Evolutionary conservation across 1,140 invertebrate genomes (phyloP), one percentile per base, ranked within the genome.

Genomic region (Contarinia nasturtii): DNA sequence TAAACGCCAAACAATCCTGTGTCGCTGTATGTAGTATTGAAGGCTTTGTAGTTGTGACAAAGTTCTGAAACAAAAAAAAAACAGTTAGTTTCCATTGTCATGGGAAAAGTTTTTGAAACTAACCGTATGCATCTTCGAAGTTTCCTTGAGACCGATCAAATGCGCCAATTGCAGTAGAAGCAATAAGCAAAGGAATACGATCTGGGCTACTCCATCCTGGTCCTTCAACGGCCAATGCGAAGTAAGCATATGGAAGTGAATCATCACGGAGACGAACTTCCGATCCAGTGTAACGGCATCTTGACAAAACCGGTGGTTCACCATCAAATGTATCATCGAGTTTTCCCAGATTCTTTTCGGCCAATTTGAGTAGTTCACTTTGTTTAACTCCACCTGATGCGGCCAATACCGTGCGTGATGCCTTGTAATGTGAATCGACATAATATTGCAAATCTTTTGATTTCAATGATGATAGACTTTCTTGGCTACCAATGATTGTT

Each of bases 351-450:
- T 86, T 73, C 53, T 79, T 63, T 37, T 85, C 64, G 1, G 80
- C 82, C 10, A 86, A 58, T 41, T 76, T 66, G 17, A 82, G 76
- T 18, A 95, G 66, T 48, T 83, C 66, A 1, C 80, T 68, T 54
- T 95, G 91, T 48, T 80, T 67, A 1, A 92, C 77, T 50, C 83
- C 85, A 45, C 91, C 92, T 52, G 90, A 85, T 48, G 79, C 86
- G 46, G 88, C 83, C 18, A 97, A 62, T 5, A 93, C 83, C 61
- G 95, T 82, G 50, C 88, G 74, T 47, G 55, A 58, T 2, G 83
- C 82, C 54, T 82, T 84, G 66, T 95, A 96, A 64, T 91, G 81
- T 22, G 71, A 72, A 34, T 70, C 73, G 34, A 94, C 75, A 59
- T 91, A 96, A 5, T 75, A 58, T 2, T 74, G 54, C 19, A 92